Percentiles rank a stretch among this genome's conserved stretches.
Evolutionary conservation across 2,797 vertebrate species (phyloP).

Genomic region (Eleutherodactylus coqui): DNA sequence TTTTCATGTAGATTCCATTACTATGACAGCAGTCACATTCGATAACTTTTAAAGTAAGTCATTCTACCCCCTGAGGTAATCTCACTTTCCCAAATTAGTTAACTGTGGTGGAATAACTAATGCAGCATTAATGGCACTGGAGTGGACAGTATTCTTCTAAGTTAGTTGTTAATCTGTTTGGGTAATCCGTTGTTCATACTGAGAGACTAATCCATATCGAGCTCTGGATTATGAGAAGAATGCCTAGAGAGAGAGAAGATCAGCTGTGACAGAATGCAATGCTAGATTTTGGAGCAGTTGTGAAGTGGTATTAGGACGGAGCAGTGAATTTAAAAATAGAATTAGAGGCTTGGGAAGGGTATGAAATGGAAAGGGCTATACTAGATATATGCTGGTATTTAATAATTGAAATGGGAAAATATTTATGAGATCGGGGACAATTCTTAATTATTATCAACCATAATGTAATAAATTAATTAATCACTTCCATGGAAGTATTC

Average conservation of each 20-base stretch:
- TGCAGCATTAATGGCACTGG: conserved; percentile 58
- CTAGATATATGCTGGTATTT: conserved; percentile 1
- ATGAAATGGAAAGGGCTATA: not conserved
- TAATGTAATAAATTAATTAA: not conserved
- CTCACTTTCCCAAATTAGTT: conserved; percentile 62
- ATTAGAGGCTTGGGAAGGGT: conserved; percentile 29
- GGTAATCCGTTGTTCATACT: conserved; percentile 64
- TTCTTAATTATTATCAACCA: not conserved
- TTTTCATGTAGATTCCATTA: conserved; percentile 35
- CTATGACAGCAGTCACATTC: conserved; percentile 46
- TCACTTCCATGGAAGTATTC: not conserved
- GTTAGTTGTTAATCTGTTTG: conserved; percentile 63
- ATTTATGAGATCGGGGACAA: not conserved
- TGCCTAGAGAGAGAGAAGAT: conserved; percentile 61
- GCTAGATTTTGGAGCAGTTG: conserved; percentile 56
- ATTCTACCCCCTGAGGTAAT: conserved; percentile 60
- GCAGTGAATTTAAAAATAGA: conserved; percentile 48
- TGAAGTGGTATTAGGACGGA: conserved; percentile 53
- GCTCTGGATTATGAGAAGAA: conserved; percentile 61
- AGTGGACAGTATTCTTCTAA: conserved; percentile 62
- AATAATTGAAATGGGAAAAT: not conserved
- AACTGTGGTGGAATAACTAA: conserved; percentile 63
- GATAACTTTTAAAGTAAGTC: conserved; percentile 58
- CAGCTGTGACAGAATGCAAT: conserved; percentile 56
- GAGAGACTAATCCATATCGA: conserved; percentile 63